Evolutionary conservation across 2,888 invertebrate genomes (phyloP).

Genomic region (Pyrrhosoma nymphula): DNA sequence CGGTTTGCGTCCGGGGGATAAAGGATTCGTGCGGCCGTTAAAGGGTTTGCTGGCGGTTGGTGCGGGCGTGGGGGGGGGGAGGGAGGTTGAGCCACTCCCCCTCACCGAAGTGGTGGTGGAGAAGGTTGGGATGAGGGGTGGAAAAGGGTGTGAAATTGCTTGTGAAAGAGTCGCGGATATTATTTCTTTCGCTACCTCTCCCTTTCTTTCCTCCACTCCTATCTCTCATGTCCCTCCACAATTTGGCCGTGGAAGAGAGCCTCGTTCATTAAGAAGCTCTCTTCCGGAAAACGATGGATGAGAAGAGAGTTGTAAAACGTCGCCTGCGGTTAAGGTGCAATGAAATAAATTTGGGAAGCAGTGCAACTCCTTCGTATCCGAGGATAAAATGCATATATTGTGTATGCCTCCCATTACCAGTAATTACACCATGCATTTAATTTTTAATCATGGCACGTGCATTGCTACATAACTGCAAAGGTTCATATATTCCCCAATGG

Average conservation of each 20-base stretch:
- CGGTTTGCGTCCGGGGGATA: slow-evolving; percentile 15
- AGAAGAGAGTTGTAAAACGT: neutral
- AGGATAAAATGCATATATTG: neutral
- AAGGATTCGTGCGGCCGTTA: slow-evolving; percentile 44
- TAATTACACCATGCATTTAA: too few species aligned
- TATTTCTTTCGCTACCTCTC: neutral
- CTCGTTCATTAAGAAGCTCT: slow-evolving; percentile 9
- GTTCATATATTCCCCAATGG: too few species aligned
- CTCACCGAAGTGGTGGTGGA: neutral
- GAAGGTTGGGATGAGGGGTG: neutral
- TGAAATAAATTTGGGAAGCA: neutral
- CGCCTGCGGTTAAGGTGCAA: neutral
- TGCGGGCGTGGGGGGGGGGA: neutral
- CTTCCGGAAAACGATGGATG: slow-evolving; percentile 19
- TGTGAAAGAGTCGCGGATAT: slow-evolving; percentile 28
- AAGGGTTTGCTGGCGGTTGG: neutral
- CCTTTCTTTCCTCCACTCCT: neutral
- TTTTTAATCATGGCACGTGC: too few species aligned
- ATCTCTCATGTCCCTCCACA: neutral
- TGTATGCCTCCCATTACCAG: too few species aligned
- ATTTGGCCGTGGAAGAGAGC: neutral
- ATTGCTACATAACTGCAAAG: too few species aligned
- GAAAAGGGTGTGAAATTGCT: slow-evolving; percentile 38
- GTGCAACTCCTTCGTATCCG: neutral
- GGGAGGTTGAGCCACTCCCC: neutral